These are phyloP conservation scores for Pterobdella sp. DNA, from an alignment of 2,888 invertebrate species.

Conservation along the genomic window DNA sequence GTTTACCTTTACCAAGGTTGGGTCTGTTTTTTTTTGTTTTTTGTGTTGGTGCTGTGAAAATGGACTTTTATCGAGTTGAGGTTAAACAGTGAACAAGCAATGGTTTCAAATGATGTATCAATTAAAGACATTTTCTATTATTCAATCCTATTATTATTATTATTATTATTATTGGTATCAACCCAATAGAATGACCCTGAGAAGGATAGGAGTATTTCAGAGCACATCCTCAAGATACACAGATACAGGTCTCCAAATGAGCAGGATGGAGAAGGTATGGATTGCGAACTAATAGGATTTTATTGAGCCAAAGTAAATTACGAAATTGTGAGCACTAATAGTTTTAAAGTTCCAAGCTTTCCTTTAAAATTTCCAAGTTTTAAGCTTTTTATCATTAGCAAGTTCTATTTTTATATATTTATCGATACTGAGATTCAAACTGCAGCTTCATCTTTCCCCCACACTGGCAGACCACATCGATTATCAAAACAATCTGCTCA, in stretches of 20 bases:
- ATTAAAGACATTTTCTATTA: background rate
- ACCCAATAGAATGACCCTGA: conserved; percentile 68
- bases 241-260: conserved; percentile 85
- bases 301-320: background rate
- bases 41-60: no score
- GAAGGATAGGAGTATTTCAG: conserved; percentile 77
- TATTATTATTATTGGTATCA: no score
- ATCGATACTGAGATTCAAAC: no score
- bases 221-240: conserved; percentile 95
- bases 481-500: no score
- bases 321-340: background rate
- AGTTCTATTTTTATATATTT: no score
- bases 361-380: background rate
- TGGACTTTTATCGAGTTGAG: background rate
- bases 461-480: no score
- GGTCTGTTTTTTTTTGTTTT: no score
- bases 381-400: background rate
- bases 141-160: no score
- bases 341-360: conserved; percentile 6
- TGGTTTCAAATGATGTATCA: background rate
- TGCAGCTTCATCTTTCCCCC: no score
- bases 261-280: conserved; percentile 77
- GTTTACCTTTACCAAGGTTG: no score
- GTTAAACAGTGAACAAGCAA: background rate
- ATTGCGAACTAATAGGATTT: background rate